A percentile compares a stretch with the other conserved stretches of the same genome.
Evolutionary conservation across 2,797 vertebrate genomes (phyloP).

Genomic region (Loris lydekkerianus): DNA sequence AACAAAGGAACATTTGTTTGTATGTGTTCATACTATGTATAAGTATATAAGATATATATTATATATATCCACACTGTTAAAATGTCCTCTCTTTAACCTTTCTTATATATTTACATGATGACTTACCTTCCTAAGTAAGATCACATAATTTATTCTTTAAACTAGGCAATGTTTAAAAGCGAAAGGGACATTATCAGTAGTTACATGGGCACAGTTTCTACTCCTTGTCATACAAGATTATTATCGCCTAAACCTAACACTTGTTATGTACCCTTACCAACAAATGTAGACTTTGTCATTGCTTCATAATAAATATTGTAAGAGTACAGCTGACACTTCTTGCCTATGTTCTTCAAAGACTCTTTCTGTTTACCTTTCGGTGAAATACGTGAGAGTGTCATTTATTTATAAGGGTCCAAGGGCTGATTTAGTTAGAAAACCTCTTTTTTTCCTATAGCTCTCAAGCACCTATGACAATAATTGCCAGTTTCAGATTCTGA

Average conservation of each 20-base stretch:
- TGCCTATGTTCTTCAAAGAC: constrained; percentile 10
- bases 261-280: neutral
- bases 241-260: neutral
- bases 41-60: neutral
- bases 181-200: neutral
- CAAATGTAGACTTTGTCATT: neutral
- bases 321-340: neutral
- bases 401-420: constrained; percentile 29
- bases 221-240: neutral
- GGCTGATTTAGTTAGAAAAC: neutral
- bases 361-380: neutral
- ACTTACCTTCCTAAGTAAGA: neutral
- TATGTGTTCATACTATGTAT: neutral
- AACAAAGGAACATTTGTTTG: neutral
- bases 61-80: neutral
- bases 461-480: neutral
- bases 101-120: neutral
- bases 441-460: neutral
- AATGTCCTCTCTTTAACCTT: neutral
- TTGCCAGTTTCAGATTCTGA: neutral
- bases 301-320: neutral
- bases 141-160: neutral
- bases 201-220: neutral
- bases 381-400: neutral
- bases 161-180: constrained; percentile 20